These are phyloP conservation scores for Phlogophora meticulosa DNA, from an alignment of 2,888 invertebrate species.

Conservation along the genomic window DNA sequence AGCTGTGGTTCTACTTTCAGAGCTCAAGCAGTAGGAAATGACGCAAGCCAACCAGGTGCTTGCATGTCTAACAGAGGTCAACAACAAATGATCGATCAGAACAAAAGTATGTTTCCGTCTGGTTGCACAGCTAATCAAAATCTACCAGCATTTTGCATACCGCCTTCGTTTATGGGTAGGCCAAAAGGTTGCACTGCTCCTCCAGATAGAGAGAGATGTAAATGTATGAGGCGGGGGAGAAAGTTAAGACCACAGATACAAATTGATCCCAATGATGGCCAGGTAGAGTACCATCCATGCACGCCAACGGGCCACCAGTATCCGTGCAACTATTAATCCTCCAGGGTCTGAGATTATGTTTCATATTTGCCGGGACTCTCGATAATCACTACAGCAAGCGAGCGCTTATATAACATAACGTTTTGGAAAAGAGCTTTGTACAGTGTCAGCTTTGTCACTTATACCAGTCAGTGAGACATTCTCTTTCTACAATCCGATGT, in stretches of 20 bases:
- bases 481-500: background rate
- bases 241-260: constrained; percentile 49
- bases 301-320: constrained; percentile 58
- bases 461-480: background rate
- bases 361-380: background rate
- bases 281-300: constrained; percentile 58
- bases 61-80: constrained; percentile 22
- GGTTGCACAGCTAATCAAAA: background rate
- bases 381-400: background rate
- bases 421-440: background rate
- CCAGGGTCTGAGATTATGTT: background rate
- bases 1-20: background rate
- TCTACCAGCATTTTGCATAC: constrained; percentile 1
- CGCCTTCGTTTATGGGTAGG: background rate
- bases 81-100: constrained; percentile 17
- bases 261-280: constrained; percentile 40
- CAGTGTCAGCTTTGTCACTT: background rate
- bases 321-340: constrained; percentile 62
- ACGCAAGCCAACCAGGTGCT: background rate
- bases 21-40: constrained; percentile 1
- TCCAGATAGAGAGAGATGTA: constrained; percentile 60
- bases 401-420: no score
- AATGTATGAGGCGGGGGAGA: constrained; percentile 41
- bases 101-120: background rate
- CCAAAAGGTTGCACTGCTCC: constrained; percentile 13